These are phyloP conservation scores for Popillia japonica DNA, from an alignment of 1,140 invertebrate genomes.

Conservation along the genomic window DNA sequence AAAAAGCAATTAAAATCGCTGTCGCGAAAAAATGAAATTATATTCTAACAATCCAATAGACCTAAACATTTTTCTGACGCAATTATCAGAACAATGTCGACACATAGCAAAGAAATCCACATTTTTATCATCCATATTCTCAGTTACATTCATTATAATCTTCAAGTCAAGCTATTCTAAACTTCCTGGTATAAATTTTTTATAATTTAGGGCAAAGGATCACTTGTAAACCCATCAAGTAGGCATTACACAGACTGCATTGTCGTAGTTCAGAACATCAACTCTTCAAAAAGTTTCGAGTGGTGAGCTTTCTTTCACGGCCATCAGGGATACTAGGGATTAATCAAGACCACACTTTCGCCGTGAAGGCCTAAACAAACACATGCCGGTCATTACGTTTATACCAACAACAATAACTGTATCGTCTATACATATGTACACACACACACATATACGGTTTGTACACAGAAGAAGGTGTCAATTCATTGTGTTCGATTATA, in stretches of 20 bases:
- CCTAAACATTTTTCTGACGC: too few species aligned
- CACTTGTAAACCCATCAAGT: not conserved
- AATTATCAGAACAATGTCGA: too few species aligned
- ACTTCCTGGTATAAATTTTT: not conserved
- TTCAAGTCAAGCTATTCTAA: too few species aligned
- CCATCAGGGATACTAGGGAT: not conserved
- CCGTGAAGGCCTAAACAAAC: slow-evolving; percentile 9
- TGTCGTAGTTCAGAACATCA: not conserved
- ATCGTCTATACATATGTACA: not conserved
- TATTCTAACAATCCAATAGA: too few species aligned
- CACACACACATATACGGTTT: not conserved
- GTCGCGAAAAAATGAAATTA: too few species aligned
- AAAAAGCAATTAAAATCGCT: too few species aligned
- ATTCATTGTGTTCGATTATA: slow-evolving; percentile 17
- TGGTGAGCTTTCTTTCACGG: not conserved
- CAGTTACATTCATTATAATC: too few species aligned
- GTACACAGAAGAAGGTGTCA: not conserved
- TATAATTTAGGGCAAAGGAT: not conserved
- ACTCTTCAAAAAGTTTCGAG: not conserved
- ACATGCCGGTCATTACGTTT: slow-evolving; percentile 6
- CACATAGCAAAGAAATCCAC: too few species aligned
- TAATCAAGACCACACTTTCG: slow-evolving; percentile 4
- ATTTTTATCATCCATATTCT: too few species aligned
- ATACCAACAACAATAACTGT: not conserved
- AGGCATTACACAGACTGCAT: slow-evolving; percentile 3